Base-by-base conservation (phyloP, 2,888 invertebrate species). In the Drosophila leonis region DNA sequence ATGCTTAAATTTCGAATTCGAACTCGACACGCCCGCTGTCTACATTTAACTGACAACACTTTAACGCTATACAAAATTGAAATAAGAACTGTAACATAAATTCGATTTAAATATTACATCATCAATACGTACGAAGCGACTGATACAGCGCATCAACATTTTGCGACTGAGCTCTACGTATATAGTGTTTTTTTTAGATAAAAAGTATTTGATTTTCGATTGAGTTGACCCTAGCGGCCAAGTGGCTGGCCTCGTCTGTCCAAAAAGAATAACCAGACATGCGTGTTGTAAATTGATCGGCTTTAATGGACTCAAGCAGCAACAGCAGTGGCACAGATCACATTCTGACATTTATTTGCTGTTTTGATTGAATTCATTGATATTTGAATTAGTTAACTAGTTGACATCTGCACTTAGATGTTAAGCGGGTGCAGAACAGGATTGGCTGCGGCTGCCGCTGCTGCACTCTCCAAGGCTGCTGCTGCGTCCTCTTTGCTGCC, bases 401-500 rank as follows among this genome's bases (percentile, higher is more conserved):
- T 72, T 64, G 65, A 31, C 35, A 55, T 60, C 46, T 48, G 7
- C 8, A 9, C 2, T 64, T 57, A 77, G 37, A 13, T 63, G 42
- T 77, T 77, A 12, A 77, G 44, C 5, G 77, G 78, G n/a, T 77
- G 82, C 29, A 77, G 46, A 27, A 66, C 41, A 12, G 62, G 56
- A 10, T 31, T 39, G 9, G 78, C 60, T 0, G 65, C 69, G 37
- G 69, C 72, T 20, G 65, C 51, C 9, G 74, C 60, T 8, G 56
- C 61, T 9, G 90, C 65, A 7, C 56, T 69, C 18, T 76, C 89
- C 37, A 66, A 6, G 6, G 68, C 56, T 6, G 80, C 56, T 10
- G 71, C 72, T 8, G 54, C 31, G 78, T 64, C 91, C 15, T 92
- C 90, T 67, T 92, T 92, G 65, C 86, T 86, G 20, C 93, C 93